A percentile compares a stretch with the other conserved stretches of the same genome.
Evolutionary conservation across 2,113 vertebrate genomes (phyloP).

Genomic region (Chroicocephalus ridibundus): DNA sequence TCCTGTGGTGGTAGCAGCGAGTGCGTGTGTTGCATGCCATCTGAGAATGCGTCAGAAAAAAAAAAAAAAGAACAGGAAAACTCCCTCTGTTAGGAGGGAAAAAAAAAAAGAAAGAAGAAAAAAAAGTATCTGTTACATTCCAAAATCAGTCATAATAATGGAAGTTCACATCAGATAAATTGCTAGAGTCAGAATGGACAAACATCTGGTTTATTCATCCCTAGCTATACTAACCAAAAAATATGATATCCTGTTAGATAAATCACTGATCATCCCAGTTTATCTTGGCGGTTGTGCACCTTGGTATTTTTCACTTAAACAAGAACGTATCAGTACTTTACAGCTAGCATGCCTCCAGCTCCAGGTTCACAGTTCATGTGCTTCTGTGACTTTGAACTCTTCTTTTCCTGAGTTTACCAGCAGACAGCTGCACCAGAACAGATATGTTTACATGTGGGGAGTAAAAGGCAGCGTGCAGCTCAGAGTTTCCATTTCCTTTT

Average conservation of each 20-base stretch:
- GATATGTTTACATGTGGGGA: slow-evolving; percentile 61
- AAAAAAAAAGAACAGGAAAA: slow-evolving; percentile 23
- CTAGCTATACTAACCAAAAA: slow-evolving; percentile 51
- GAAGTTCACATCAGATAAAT: slow-evolving; percentile 19
- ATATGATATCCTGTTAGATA: slow-evolving; percentile 24
- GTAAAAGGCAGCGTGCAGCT: slow-evolving; percentile 46
- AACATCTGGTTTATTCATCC: slow-evolving; percentile 50
- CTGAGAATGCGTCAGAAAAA: not conserved
- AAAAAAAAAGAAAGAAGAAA: not conserved
- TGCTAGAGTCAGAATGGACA: slow-evolving; percentile 27
- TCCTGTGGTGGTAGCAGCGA: not conserved
- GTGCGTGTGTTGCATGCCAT: not conserved
- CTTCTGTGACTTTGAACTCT: slow-evolving; percentile 66
- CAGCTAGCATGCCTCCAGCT: slow-evolving; percentile 34
- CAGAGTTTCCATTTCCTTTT: slow-evolving; percentile 70
- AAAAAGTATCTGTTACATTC: not conserved
- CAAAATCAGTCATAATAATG: slow-evolving; percentile 13
- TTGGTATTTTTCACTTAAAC: slow-evolving; percentile 38
- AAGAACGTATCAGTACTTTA: slow-evolving; percentile 24
- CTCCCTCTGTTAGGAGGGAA: not conserved
- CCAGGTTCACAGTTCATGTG: slow-evolving; percentile 48
- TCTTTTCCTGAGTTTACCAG: slow-evolving; percentile 61
- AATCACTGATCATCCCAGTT: slow-evolving; percentile 49
- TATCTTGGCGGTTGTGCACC: slow-evolving; percentile 1
- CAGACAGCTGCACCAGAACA: slow-evolving; percentile 57